Conservation (phyloP, 2,113 vertebrate genomes). For the Pseudois nayaur region DNA sequence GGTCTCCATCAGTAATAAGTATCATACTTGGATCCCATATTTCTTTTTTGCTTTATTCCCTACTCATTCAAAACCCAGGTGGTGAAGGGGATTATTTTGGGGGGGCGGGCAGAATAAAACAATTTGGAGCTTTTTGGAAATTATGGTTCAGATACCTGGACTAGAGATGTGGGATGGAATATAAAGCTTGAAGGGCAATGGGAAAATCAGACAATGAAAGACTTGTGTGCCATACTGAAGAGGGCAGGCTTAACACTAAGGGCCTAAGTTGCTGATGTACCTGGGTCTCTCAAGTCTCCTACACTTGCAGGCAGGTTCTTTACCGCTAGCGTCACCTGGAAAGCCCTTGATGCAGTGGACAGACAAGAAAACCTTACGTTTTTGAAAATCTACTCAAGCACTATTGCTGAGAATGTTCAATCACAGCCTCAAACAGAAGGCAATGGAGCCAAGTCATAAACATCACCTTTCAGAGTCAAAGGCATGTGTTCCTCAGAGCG, state of each 20-base stretch:
- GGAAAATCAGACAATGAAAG: neutral
- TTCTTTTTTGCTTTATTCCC: neutral
- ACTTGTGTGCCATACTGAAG: accelerated
- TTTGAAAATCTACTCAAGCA: neutral
- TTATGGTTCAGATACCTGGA: neutral
- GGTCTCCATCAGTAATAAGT: neutral
- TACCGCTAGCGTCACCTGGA: neutral
- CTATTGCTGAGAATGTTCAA: neutral
- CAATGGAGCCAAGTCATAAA: neutral
- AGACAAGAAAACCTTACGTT: neutral
- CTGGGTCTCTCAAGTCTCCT: neutral
- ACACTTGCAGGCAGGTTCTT: neutral
- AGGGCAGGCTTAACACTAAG: accelerated
- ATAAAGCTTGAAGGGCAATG: neutral
- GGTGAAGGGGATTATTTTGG: neutral
- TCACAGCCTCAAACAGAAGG: neutral
- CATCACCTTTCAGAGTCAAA: neutral
- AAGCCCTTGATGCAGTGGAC: neutral
- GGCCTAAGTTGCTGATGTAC: no score
- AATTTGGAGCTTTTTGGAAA: neutral
- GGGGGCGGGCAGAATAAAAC: neutral
- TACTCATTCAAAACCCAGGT: neutral
- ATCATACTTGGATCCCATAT: neutral
- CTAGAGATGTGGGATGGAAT: neutral
- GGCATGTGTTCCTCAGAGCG: neutral